Percentiles rank a stretch among this genome's conserved stretches.
Conservation (phyloP, 2,888 invertebrate genomes). For the Byasa hedistus region DNA sequence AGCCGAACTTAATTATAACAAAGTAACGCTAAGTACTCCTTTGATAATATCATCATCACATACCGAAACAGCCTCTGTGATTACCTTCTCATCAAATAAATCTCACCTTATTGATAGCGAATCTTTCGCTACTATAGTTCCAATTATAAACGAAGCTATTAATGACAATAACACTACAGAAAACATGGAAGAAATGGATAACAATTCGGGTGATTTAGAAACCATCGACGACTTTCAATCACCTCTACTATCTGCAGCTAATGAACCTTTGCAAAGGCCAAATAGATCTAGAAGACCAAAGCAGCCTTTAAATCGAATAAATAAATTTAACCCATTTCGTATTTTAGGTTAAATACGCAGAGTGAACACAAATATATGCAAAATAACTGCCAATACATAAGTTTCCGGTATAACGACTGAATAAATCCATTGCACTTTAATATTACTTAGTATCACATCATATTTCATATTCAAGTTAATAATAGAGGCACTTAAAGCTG, state of each 20-base stretch:
- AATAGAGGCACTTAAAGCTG: conserved; percentile 8
- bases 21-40: conserved; percentile 3
- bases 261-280: conserved; percentile 66
- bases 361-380: conserved; percentile 29
- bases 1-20: not conserved
- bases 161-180: conserved; percentile 31
- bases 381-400: conserved; percentile 51
- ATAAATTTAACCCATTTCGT: conserved; percentile 74
- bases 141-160: conserved; percentile 9
- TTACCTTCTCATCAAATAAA: not conserved
- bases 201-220: conserved; percentile 44
- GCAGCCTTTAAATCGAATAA: conserved; percentile 53
- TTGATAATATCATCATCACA: not conserved
- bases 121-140: not conserved
- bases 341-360: conserved; percentile 62
- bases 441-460: conserved; percentile 15
- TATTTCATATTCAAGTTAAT: conserved; percentile 9
- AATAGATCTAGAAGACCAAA: conserved; percentile 66
- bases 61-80: not conserved
- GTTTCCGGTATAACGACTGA: conserved; percentile 40
- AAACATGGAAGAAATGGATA: conserved; percentile 35
- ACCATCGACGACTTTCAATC: conserved; percentile 65
- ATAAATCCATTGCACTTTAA: conserved; percentile 31
- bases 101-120: conserved; percentile 3
- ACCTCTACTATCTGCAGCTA: conserved; percentile 68